Evolutionary conservation across 1,140 invertebrate genomes (phyloP).

Genomic region (Plectrocnemia conspersa): DNA sequence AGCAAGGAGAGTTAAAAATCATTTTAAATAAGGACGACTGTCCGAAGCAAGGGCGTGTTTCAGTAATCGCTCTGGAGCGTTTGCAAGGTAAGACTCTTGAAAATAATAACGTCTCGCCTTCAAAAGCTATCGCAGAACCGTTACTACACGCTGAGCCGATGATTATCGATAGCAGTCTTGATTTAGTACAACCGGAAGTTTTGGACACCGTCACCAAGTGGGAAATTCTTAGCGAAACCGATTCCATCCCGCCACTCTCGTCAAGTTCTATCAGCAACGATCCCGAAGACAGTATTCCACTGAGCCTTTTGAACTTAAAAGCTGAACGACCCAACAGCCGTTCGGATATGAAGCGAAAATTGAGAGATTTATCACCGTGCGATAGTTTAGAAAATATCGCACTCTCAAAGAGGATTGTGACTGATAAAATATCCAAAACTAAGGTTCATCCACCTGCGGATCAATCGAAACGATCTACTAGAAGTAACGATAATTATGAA

Average conservation of each 20-base stretch:
- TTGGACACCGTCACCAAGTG: constrained; percentile 49
- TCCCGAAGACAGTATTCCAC: constrained; percentile 50
- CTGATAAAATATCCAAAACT: constrained; percentile 38
- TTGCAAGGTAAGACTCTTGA: constrained; percentile 48
- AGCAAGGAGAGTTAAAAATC: constrained; percentile 45
- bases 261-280: constrained; percentile 46
- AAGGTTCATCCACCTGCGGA: constrained; percentile 6
- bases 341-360: constrained; percentile 47
- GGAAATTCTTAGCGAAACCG: constrained; percentile 55
- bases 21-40: constrained; percentile 49
- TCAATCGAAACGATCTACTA: constrained; percentile 13
- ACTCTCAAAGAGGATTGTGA: constrained; percentile 45
- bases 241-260: constrained; percentile 52
- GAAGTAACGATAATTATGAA: constrained; percentile 16
- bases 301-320: constrained; percentile 49
- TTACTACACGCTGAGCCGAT: not conserved
- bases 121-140: not conserved
- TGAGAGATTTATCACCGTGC: constrained; percentile 49
- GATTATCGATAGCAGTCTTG: not conserved
- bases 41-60: constrained; percentile 50
- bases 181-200: constrained; percentile 15
- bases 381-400: constrained; percentile 48
- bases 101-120: constrained; percentile 26
- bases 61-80: constrained; percentile 56
- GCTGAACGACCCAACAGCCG: constrained; percentile 39